Percentiles rank a stretch among this genome's conserved stretches.
These are phyloP conservation scores for Nyctereutes procyonoides DNA, from an alignment of 2,113 vertebrate genomes.

Conservation along the genomic window DNA sequence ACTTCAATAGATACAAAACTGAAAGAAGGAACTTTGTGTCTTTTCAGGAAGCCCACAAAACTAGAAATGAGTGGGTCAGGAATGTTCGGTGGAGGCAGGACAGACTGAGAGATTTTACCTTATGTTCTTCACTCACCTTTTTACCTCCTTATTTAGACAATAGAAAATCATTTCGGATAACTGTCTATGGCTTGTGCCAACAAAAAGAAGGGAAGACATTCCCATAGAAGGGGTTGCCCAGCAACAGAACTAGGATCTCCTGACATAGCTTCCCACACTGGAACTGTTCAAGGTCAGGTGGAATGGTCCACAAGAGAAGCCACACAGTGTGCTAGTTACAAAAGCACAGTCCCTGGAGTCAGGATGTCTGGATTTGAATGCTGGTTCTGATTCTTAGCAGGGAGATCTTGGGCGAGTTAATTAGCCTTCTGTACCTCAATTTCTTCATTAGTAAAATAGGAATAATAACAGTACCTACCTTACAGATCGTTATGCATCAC, in stretches of 20 bases:
- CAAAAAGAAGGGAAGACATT: background rate
- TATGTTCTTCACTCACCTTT: background rate
- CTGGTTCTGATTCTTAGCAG: background rate
- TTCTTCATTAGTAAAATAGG: conserved; percentile 45
- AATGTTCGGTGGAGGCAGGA: background rate
- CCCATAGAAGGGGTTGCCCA: background rate
- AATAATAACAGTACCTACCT: conserved; percentile 23
- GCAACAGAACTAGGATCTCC: background rate
- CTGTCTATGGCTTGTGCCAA: background rate
- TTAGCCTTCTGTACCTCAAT: background rate
- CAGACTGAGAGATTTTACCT: background rate
- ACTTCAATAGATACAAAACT: conserved; percentile 55
- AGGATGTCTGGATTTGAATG: background rate
- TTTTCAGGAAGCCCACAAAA: conserved; percentile 63
- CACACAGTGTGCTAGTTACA: background rate
- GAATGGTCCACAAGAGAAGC: background rate
- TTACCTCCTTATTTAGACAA: conserved; percentile 36
- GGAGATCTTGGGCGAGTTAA: background rate
- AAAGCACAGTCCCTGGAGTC: background rate
- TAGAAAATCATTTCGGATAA: background rate
- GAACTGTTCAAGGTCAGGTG: background rate
- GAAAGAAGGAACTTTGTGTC: background rate
- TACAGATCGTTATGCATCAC: background rate
- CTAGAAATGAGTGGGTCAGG: background rate
- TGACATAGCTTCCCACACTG: background rate